These are phyloP conservation scores for Smithornis capensis DNA, from an alignment of 2,113 vertebrate genomes.

Conservation along the genomic window DNA sequence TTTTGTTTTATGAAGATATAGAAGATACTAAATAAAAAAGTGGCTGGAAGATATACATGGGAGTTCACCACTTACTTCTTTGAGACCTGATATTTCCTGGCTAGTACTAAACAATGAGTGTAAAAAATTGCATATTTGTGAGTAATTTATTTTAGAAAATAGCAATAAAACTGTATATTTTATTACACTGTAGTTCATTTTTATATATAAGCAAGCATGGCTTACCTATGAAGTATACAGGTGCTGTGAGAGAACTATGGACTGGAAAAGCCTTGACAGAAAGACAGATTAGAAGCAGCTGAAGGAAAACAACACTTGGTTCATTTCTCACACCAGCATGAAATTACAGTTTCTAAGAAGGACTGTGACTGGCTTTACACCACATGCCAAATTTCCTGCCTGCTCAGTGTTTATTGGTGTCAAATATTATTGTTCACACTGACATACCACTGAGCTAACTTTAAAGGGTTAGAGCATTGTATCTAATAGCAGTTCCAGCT, in stretches of 20 bases:
- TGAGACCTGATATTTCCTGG: not conserved
- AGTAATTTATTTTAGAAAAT: not conserved
- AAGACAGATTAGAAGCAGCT: not conserved
- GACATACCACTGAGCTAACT: not conserved
- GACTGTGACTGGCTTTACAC: not conserved
- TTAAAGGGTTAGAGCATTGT: not conserved
- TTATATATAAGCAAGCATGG: not conserved
- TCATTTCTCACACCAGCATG: not conserved
- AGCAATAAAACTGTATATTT: not conserved
- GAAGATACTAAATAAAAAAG: not conserved
- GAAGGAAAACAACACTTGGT: not conserved
- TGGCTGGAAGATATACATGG: not conserved
- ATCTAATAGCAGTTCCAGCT: not conserved
- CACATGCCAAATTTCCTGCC: not conserved
- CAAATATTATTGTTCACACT: slow-evolving; percentile 18
- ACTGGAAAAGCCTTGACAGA: not conserved
- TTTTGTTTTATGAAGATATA: not conserved
- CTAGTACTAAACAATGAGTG: not conserved
- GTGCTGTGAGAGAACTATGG: not conserved
- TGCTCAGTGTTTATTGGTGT: not conserved
- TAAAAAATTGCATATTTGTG: not conserved
- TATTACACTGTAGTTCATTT: not conserved
- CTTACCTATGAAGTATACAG: not conserved
- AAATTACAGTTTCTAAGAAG: not conserved
- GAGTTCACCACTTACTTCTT: not conserved